Percentiles rank a stretch among this genome's conserved stretches.
Evolutionary conservation across 2,113 vertebrate genomes (phyloP).

Genomic region (Salvelinus sp.): DNA sequence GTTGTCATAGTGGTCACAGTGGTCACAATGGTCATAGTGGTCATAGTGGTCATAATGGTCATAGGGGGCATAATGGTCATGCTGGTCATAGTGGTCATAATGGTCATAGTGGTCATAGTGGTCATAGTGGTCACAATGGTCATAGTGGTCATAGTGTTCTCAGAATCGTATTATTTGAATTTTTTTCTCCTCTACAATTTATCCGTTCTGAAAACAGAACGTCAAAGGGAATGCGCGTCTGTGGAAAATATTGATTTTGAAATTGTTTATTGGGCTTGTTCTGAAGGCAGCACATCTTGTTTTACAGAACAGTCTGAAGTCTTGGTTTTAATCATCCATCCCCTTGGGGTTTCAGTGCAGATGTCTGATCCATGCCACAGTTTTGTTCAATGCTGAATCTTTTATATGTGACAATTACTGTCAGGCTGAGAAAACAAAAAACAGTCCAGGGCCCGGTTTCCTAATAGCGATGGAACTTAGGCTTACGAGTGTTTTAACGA

Average conservation of each 20-base stretch:
- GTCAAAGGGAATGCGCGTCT: neutral
- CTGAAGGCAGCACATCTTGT: neutral
- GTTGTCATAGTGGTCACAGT: rapidly evolving
- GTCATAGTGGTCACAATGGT: too few species aligned
- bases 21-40: rapidly evolving
- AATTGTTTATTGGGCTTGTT: neutral
- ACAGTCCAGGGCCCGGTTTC: neutral
- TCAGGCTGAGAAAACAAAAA: too few species aligned
- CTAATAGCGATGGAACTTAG: too few species aligned
- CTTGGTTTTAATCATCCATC: constrained; percentile 24
- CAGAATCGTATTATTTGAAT: neutral
- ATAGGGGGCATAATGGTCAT: too few species aligned
- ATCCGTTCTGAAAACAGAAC: neutral
- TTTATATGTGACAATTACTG: neutral
- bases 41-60: too few species aligned
- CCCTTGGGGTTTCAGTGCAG: constrained; percentile 10
- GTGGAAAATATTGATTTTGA: constrained; percentile 14
- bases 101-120: too few species aligned
- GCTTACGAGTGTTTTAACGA: neutral
- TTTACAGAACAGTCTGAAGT: neutral
- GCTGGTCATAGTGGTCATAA: rapidly evolving
- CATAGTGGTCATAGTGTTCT: neutral
- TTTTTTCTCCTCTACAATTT: neutral
- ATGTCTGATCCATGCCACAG: constrained; percentile 1
- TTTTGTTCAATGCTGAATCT: constrained; percentile 18